Conservation (phyloP, 2,888 invertebrate genomes). For the Cremastinae sp. region DNA sequence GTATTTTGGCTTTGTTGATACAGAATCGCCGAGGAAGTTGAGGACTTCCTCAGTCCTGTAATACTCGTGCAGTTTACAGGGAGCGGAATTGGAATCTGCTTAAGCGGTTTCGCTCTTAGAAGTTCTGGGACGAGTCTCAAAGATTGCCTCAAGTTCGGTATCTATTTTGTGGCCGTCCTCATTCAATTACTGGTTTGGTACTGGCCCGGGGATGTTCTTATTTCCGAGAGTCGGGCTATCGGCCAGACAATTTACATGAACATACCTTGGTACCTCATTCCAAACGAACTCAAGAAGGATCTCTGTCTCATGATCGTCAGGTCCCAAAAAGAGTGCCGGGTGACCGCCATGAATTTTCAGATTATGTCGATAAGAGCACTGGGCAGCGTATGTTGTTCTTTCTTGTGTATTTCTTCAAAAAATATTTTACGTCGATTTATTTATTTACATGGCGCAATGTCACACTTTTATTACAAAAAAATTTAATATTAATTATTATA, state of each 20-base stretch:
- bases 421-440: too few species aligned
- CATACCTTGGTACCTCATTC: constrained; percentile 61
- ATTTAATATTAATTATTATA: too few species aligned
- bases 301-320: constrained; percentile 58
- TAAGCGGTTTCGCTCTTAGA: constrained; percentile 62
- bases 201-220: constrained; percentile 63
- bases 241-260: constrained; percentile 54
- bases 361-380: constrained; percentile 57
- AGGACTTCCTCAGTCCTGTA: constrained; percentile 61
- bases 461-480: too few species aligned
- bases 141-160: constrained; percentile 56
- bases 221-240: constrained; percentile 60
- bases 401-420: too few species aligned
- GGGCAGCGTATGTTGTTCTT: constrained; percentile 61
- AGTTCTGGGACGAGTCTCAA: constrained; percentile 20
- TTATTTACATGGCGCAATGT: background rate
- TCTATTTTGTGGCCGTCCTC: constrained; percentile 55
- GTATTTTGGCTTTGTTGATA: background rate
- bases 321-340: too few species aligned
- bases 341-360: constrained; percentile 58
- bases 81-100: constrained; percentile 64
- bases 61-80: constrained; percentile 64
- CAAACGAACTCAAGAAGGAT: constrained; percentile 45
- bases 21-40: constrained; percentile 61
- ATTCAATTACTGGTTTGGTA: constrained; percentile 62